Evolutionary conservation across 1,140 invertebrate species (phyloP).

Genomic region (Listronotus bonariensis): DNA sequence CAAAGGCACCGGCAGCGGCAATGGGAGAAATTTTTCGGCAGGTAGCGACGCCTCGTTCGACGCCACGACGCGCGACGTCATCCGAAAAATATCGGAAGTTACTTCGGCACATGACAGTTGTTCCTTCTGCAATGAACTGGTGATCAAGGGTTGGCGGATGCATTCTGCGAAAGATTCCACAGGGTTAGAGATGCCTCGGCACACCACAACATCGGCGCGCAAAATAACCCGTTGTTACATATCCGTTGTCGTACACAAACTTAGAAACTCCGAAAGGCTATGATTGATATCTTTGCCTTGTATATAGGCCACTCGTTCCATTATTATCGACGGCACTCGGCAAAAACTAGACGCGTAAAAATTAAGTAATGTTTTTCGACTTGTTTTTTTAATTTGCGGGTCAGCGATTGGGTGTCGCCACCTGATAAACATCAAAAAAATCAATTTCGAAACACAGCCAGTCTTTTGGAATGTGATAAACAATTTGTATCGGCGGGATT

Average conservation of each 20-base stretch:
- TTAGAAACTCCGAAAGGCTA: not conserved
- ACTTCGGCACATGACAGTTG: not conserved
- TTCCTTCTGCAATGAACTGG: conserved; percentile 8
- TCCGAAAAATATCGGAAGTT: not conserved
- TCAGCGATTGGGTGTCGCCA: too few species aligned
- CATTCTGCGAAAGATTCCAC: not conserved
- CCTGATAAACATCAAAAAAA: too few species aligned
- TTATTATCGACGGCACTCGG: too few species aligned
- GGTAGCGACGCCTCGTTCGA: not conserved
- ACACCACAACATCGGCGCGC: conserved; percentile 1
- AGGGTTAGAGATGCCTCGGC: not conserved
- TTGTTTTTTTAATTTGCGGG: too few species aligned
- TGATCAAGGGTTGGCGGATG: not conserved
- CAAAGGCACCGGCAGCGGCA: conserved; percentile 3
- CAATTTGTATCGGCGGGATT: too few species aligned
- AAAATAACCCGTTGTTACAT: conserved; percentile 2
- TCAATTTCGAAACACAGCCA: too few species aligned
- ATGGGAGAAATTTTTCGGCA: not conserved
- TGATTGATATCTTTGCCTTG: too few species aligned
- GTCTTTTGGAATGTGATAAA: too few species aligned
- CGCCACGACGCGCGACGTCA: not conserved
- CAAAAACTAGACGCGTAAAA: too few species aligned
- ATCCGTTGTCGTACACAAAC: conserved; percentile 1
- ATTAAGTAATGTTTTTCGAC: too few species aligned
- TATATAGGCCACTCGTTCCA: too few species aligned